Base-by-base conservation (phyloP, 2,797 vertebrate genomes). In the Avahi laniger region DNA sequence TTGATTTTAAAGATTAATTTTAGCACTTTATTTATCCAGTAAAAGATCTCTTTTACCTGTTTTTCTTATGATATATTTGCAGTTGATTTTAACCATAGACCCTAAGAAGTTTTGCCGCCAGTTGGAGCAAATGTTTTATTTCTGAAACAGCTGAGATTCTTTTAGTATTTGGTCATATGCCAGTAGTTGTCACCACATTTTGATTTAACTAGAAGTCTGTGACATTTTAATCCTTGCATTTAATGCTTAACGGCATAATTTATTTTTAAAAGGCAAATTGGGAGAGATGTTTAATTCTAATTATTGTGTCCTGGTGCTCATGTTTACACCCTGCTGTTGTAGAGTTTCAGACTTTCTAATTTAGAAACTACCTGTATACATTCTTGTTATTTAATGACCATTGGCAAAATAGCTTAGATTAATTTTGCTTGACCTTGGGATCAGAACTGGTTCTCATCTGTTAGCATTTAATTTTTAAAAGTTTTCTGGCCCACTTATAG, bases 201-300 rank as follows among this genome's bases (percentile, higher is more conserved):
- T 67, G n/a, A 91, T 87, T 95, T 95, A 94, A 88, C 67, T 93
- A 15, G 83, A 81, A 90, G 76, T 94, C 94, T 96, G 75, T 94
- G 82, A 95, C 91, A 91, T 89, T 91, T 83, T 93, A 83, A 95
- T 96, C n/a, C 84, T 84, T 48, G 28, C 67, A 65, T 97, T 95
- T 94, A 89, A 65, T 97, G 65, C 85, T 91, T 89, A 94, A 82
- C 76, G 69, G 81, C 41, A 76, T 97, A 89, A 86, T 95, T 95
- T 86, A 73, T 91, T 95, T 97, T 97, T 94, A 89, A 97, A 89
- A 83, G 90, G 46, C 81, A 91, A 38, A 91, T 95, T 95, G 3
- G 38, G 85, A 79, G 81, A 89, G 76, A 43, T 88, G 33, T 41
- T 59, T 46, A 28, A 78, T 80, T 92, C 65, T 97, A 33, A 92